phyloP scores from a whole-genome alignment of 2,113 vertebrate genomes.

The Odocoileus virginianus region DNA sequence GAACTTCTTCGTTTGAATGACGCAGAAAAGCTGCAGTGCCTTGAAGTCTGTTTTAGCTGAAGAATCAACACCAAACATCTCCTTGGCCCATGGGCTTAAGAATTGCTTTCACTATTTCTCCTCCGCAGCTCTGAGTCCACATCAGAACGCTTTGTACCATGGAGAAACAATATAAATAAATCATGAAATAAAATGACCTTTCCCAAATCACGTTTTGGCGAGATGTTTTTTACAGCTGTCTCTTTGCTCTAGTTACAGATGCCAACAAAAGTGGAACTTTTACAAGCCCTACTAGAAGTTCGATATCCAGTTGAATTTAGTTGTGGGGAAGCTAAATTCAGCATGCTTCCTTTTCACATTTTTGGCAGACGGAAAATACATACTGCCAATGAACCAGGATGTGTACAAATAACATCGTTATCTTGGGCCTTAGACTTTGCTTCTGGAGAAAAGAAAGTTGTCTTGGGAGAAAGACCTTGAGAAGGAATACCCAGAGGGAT shows the following conservation, averaged over 20 bases:
- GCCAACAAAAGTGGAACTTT: not conserved
- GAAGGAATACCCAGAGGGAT: not conserved
- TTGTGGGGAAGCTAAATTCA: conserved; percentile 31
- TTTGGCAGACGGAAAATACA: conserved; percentile 26
- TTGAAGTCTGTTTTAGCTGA: not conserved
- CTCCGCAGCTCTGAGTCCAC: not conserved
- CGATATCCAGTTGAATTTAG: not conserved
- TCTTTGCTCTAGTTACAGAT: conserved; percentile 9
- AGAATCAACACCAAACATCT: not conserved
- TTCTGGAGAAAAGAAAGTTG: conserved; percentile 1
- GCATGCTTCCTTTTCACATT: conserved; percentile 27
- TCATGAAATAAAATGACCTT: conserved; percentile 67
- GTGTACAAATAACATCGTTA: conserved; percentile 7
- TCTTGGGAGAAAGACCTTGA: not conserved
- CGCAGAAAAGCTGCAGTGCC: not conserved
- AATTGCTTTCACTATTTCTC: not conserved
- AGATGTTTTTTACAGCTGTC: conserved; percentile 65
- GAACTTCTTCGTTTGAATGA: not conserved
- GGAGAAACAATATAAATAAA: conserved; percentile 60
- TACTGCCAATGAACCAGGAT: not conserved
- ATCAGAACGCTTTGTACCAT: conserved; percentile 56
- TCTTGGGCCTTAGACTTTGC: not conserved
- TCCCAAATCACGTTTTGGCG: conserved; percentile 66
- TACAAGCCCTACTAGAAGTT: not conserved
- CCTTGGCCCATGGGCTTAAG: not conserved